phyloP scores from a whole-genome alignment of 2,888 invertebrate genomes.

The Halictus ligatus region DNA sequence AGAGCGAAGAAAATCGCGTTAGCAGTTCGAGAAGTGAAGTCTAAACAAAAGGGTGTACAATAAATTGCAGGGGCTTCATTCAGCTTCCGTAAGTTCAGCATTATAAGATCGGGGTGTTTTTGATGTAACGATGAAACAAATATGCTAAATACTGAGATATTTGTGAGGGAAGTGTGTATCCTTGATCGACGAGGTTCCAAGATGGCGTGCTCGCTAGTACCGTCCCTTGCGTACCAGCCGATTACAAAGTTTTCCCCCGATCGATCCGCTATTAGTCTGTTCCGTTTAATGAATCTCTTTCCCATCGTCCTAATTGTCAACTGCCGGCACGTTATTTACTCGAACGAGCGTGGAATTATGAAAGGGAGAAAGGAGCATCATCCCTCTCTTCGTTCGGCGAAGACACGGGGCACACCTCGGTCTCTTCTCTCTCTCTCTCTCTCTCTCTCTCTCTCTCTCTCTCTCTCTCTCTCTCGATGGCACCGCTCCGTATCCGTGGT shows the following conservation, averaged over 20 bases:
- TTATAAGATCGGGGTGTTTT: too few species aligned
- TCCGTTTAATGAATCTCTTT: conserved; percentile 67
- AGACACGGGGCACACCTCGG: conserved; percentile 37
- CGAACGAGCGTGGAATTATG: conserved; percentile 74
- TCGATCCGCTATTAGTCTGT: conserved; percentile 37
- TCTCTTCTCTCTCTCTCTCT: background rate
- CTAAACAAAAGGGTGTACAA: background rate
- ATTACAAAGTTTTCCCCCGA: conserved; percentile 11
- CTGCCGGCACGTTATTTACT: conserved; percentile 77
- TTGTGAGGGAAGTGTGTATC: background rate
- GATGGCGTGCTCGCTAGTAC: background rate
- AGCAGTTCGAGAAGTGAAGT: too few species aligned
- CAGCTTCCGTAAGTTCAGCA: too few species aligned
- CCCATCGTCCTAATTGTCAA: conserved; percentile 73
- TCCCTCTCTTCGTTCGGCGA: background rate
- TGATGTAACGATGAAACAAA: too few species aligned
- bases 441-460: background rate
- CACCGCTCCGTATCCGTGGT: conserved; percentile 79
- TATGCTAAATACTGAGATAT: background rate
- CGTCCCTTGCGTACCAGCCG: conserved; percentile 1
- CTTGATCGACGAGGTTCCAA: background rate
- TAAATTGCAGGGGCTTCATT: too few species aligned
- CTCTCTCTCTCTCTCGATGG: conserved; percentile 9
- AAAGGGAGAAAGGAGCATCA: conserved; percentile 70
- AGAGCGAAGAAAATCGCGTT: too few species aligned